A percentile compares a stretch with the other conserved stretches of the same genome.
Conservation (phyloP, 2,888 invertebrate species). For the Linnaemya vulpina region DNA sequence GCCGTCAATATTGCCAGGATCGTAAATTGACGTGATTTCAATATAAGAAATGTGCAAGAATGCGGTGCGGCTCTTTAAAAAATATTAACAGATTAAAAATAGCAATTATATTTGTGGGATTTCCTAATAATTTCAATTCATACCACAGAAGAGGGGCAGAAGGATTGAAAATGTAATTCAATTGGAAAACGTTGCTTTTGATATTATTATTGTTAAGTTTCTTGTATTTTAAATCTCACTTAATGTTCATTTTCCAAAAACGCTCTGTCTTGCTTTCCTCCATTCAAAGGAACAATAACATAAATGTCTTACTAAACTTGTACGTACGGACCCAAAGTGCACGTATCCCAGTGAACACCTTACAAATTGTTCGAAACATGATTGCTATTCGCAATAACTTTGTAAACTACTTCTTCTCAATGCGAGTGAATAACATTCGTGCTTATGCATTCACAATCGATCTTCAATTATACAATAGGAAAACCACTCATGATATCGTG, state of each 20-base stretch:
- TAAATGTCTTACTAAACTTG: background rate
- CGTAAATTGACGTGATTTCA: too few species aligned
- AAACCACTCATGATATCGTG: too few species aligned
- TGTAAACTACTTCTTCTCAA: too few species aligned
- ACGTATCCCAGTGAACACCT: background rate
- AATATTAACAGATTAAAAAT: background rate
- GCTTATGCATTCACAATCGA: too few species aligned
- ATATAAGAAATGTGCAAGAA: background rate
- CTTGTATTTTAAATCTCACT: conserved; percentile 52
- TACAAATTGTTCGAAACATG: too few species aligned
- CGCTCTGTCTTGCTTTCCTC: conserved; percentile 12
- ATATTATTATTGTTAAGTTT: conserved; percentile 27
- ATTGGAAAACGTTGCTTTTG: conserved; percentile 37
- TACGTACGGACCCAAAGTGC: background rate
- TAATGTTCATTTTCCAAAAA: conserved; percentile 47
- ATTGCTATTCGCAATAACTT: too few species aligned
- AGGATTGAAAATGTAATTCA: conserved; percentile 28
- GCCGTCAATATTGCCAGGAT: too few species aligned
- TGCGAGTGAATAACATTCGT: too few species aligned
- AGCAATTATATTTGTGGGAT: background rate
- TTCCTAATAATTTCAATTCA: conserved; percentile 5
- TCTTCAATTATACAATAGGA: too few species aligned
- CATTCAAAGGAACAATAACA: background rate
- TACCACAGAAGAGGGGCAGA: background rate
- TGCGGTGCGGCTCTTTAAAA: background rate